Evolutionary conservation across 1,140 invertebrate genomes (phyloP).

Genomic region (Galleria mellonella): DNA sequence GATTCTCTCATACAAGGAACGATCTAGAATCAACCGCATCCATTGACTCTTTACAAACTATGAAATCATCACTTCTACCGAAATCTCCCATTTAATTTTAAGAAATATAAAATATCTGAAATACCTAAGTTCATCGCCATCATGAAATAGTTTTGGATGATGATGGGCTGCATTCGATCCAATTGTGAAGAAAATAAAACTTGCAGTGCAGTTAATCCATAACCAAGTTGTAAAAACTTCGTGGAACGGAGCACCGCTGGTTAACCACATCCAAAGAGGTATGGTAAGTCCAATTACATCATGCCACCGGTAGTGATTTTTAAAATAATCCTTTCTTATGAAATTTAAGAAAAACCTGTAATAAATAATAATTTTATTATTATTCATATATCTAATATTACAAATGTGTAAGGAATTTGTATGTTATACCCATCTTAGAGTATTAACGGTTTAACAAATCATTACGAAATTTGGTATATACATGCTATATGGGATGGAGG

Average conservation of each 20-base stretch:
- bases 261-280: constrained; percentile 44
- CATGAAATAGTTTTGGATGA: constrained; percentile 87
- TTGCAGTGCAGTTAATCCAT: constrained; percentile 75
- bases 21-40: too few species aligned
- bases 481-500: too few species aligned
- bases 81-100: too few species aligned
- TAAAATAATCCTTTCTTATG: constrained; percentile 35
- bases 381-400: too few species aligned
- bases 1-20: too few species aligned
- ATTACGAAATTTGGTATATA: too few species aligned
- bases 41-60: too few species aligned
- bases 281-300: constrained; percentile 41
- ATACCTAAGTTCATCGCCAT: constrained; percentile 78
- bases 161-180: constrained; percentile 87
- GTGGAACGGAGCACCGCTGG: constrained; percentile 27
- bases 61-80: too few species aligned
- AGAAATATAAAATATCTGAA: constrained; percentile 14
- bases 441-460: too few species aligned
- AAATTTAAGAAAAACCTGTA: constrained; percentile 36
- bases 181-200: constrained; percentile 79
- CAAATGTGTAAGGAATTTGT: too few species aligned
- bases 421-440: too few species aligned
- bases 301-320: constrained; percentile 43
- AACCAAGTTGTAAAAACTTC: constrained; percentile 75
- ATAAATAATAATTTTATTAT: constrained; percentile 9